Evolutionary conservation across 2,113 vertebrate genomes (phyloP).

Genomic region (Syngnathus scovelli): DNA sequence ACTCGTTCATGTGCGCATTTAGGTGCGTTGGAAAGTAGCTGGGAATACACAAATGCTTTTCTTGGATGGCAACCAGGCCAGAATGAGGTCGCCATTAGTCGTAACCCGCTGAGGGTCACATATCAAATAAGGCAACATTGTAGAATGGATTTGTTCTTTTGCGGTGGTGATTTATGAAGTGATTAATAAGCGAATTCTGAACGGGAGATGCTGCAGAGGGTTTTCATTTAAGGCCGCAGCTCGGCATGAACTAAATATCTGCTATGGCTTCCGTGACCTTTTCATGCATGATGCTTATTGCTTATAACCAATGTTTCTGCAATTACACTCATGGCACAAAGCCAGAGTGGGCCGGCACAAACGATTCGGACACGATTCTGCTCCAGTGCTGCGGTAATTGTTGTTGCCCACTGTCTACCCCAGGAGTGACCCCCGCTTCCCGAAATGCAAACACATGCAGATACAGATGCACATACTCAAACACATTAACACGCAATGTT

Average conservation of each 20-base stretch:
- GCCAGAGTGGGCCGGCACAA: conserved; percentile 45
- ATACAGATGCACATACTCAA: conserved; percentile 64
- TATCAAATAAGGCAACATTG: conserved; percentile 43
- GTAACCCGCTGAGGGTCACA: conserved; percentile 14
- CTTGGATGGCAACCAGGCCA: conserved; percentile 47
- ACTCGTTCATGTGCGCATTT: conserved; percentile 9
- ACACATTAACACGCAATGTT: conserved; percentile 70
- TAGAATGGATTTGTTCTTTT: conserved; percentile 42
- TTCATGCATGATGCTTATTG: conserved; percentile 50
- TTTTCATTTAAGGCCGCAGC: conserved; percentile 35
- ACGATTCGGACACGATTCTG: conserved; percentile 70
- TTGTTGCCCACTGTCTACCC: conserved; percentile 69
- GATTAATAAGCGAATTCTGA: conserved; percentile 45
- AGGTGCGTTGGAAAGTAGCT: conserved; percentile 25
- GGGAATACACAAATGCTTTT: conserved; percentile 43
- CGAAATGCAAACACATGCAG: conserved; percentile 66
- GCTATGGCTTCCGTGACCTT: conserved; percentile 7
- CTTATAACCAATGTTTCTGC: conserved; percentile 46
- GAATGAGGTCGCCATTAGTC: conserved; percentile 48
- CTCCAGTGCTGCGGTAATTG: conserved; percentile 70
- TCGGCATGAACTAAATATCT: conserved; percentile 3
- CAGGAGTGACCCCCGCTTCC: conserved; percentile 63
- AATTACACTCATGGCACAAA: conserved; percentile 32
- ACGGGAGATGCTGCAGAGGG: conserved; percentile 27
- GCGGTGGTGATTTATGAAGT: conserved; percentile 46